These are phyloP conservation scores for Poeciliopsis occidentalis DNA, from an alignment of 2,113 vertebrate species.

Conservation along the genomic window DNA sequence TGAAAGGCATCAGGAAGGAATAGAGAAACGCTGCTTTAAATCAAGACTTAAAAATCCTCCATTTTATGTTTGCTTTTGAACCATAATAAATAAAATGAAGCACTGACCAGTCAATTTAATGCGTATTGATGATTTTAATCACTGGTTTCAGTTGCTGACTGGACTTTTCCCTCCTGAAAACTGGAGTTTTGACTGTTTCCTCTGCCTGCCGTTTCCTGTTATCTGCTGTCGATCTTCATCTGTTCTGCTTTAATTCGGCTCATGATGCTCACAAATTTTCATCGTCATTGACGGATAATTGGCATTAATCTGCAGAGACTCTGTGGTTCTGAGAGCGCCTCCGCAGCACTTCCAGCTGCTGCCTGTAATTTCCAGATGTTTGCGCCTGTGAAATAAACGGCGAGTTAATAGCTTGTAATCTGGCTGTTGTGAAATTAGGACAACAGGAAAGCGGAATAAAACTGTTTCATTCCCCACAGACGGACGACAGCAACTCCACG, in stretches of 20 bases:
- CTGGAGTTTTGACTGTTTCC: background rate
- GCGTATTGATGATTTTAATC: no score
- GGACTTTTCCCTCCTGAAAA: background rate
- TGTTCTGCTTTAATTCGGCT: constrained; percentile 7
- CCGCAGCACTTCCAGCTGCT: constrained; percentile 34
- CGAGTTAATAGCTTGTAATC: constrained; percentile 37
- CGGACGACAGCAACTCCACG: constrained; percentile 83
- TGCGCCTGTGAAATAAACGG: constrained; percentile 18
- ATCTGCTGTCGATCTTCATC: background rate
- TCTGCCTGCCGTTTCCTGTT: background rate
- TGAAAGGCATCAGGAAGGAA: no score
- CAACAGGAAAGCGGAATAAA: background rate
- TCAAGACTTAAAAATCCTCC: no score
- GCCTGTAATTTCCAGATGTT: constrained; percentile 60
- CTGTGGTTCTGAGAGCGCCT: background rate
- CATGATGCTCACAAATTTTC: constrained; percentile 8
- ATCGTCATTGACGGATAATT: constrained; percentile 17
- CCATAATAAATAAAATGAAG: no score
- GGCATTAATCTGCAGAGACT: constrained; percentile 35
- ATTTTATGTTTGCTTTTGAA: no score
- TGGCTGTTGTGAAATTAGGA: constrained; percentile 15
- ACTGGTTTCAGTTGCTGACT: background rate
- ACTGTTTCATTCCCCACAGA: constrained; percentile 44
- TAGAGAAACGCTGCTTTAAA: no score
- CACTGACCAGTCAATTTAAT: no score